phyloP scores from a whole-genome alignment of 2,888 invertebrate genomes.

The Neoitamus cyanurus region DNA sequence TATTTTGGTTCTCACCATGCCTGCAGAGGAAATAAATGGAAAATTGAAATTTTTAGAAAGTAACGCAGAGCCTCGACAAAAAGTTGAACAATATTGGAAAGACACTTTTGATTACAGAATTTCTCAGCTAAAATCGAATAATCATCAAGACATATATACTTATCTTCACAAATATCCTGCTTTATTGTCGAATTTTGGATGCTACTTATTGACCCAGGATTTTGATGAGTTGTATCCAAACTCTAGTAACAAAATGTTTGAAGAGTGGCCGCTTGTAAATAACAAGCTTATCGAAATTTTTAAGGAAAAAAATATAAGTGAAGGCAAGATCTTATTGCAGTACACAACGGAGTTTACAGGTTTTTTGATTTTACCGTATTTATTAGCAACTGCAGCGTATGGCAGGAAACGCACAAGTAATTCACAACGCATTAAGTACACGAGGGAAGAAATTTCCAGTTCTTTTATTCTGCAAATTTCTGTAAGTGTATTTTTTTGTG shows the following conservation, averaged over 20 bases:
- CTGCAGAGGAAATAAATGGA: no score
- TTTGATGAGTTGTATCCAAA: no score
- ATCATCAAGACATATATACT: background rate
- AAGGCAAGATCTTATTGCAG: background rate
- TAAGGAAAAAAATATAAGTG: background rate
- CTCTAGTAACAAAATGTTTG: background rate
- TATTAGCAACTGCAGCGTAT: background rate
- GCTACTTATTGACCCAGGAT: no score
- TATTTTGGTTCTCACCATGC: no score
- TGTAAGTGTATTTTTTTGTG: background rate
- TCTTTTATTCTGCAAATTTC: background rate
- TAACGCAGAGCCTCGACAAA: no score
- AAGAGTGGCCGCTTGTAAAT: background rate
- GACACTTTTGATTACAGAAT: background rate
- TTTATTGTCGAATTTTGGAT: no score
- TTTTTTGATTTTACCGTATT: background rate
- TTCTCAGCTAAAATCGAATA: background rate
- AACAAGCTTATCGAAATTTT: background rate
- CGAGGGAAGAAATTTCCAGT: background rate
- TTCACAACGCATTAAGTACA: background rate
- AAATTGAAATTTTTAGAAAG: background rate
- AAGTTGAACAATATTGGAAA: background rate
- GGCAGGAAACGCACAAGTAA: background rate
- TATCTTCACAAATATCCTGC: background rate
- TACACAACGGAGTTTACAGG: background rate